These are phyloP conservation scores for Pachypeltis micranthus DNA, from an alignment of 1,140 invertebrate genomes.

Conservation along the genomic window DNA sequence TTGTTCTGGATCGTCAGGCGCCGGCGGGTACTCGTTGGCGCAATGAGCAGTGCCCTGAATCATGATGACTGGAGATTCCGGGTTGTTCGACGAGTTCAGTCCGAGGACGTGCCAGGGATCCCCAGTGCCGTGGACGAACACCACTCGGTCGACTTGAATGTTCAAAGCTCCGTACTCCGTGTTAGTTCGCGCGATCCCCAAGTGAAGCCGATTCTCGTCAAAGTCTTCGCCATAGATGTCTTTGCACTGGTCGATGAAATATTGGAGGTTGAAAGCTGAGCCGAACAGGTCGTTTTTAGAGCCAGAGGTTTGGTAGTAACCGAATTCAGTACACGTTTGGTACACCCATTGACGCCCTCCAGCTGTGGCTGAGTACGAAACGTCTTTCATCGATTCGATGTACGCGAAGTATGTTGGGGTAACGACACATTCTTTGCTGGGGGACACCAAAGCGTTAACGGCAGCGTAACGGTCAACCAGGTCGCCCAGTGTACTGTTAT, in stretches of 20 bases:
- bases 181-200: conserved; percentile 58
- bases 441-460: conserved; percentile 59
- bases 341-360: conserved; percentile 79
- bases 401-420: conserved; percentile 69
- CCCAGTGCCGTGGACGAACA: conserved; percentile 80
- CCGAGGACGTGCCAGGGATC: conserved; percentile 89
- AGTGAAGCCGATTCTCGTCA: conserved; percentile 43
- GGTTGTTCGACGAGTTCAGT: conserved; percentile 43
- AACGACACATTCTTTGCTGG: conserved; percentile 69
- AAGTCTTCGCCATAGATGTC: conserved; percentile 65
- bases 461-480: conserved; percentile 56
- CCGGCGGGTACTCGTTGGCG: conserved; percentile 62
- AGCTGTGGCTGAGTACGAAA: conserved; percentile 44
- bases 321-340: conserved; percentile 91
- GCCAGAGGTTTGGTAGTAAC: conserved; percentile 80
- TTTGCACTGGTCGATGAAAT: conserved; percentile 66
- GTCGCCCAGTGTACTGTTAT: conserved; percentile 42
- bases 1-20: conserved; percentile 46
- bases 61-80: conserved; percentile 47
- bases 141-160: conserved; percentile 56
- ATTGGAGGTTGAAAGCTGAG: conserved; percentile 59
- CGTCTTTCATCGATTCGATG: conserved; percentile 55
- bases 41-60: conserved; percentile 59
- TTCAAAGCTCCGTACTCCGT: conserved; percentile 63
- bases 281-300: conserved; percentile 51